These are phyloP conservation scores for Xiphydria camelus DNA, from an alignment of 2,888 invertebrate species.

Conservation along the genomic window DNA sequence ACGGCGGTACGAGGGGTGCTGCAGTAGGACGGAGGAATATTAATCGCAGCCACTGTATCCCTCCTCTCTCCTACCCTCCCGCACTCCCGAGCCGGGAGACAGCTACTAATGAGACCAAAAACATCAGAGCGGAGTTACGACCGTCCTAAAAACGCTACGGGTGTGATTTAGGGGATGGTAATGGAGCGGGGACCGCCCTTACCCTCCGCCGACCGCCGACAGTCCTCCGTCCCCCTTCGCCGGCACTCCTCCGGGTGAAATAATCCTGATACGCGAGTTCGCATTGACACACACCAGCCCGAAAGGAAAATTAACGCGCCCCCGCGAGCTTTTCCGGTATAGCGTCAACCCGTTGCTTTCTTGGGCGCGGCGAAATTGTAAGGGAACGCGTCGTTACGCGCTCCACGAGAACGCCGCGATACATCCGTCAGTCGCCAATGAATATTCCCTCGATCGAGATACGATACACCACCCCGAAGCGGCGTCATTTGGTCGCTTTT, in stretches of 20 bases:
- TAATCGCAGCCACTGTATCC: slow-evolving; percentile 48
- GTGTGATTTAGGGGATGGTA: slow-evolving; percentile 51
- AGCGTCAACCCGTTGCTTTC: too few species aligned
- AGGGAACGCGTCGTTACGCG: too few species aligned
- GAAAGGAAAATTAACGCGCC: background rate
- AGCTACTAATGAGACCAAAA: slow-evolving; percentile 53
- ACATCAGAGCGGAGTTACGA: slow-evolving; percentile 45
- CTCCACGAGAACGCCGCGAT: too few species aligned
- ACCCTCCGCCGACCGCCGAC: background rate
- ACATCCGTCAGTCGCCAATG: too few species aligned
- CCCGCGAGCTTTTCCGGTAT: background rate
- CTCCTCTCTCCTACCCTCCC: slow-evolving; percentile 9
- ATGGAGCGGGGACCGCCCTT: slow-evolving; percentile 34
- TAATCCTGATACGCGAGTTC: background rate
- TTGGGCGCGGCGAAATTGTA: too few species aligned
- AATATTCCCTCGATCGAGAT: too few species aligned
- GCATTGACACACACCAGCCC: background rate
- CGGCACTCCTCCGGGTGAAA: background rate
- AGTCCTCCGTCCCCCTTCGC: background rate
- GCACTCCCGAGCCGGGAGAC: slow-evolving; percentile 37
- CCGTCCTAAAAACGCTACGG: slow-evolving; percentile 50
- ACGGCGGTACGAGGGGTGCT: background rate
- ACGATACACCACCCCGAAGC: too few species aligned
- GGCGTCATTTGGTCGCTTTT: background rate
- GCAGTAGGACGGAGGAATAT: slow-evolving; percentile 43